Base-by-base conservation (phyloP, 2,113 vertebrate species). In the Eretmochelys imbricata region DNA sequence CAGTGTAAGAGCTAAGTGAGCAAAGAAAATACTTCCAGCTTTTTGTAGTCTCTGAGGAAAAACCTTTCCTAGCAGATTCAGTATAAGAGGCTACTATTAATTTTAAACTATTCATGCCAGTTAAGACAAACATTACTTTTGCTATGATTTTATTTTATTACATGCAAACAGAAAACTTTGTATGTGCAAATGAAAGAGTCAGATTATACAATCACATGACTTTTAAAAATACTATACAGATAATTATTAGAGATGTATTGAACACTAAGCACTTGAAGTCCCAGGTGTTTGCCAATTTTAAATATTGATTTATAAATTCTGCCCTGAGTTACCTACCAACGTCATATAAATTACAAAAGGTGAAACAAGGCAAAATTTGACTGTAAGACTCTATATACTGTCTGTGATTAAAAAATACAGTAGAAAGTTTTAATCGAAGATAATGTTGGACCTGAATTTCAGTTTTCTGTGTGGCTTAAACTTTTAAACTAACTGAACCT, bases 331-430 rank as follows among this genome's bases (percentile, higher is more conserved):
- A n/a, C 35, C 62, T 53, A 20, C 42, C 91, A 65, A 90, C 84
- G 80, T 24, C 17, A 42, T 54, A 57, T 89, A 42, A 87, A 91
- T 24, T 51, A 75, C 48, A 91, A n/a, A n/a, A 17, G 8, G 65
- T 20, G 20, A 20, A 72, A 38, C 35, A 38, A 72, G 35, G 17
- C 35, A 38, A 38, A 69, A n/a, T 19, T 38, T 72, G 35, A 22
- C 35, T 69, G 6, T 62, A 59, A 65, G 62, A 35, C 82, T 62
- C 20, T 87, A 16, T 91, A 75, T 48, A 0, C 79, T 83, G 14
- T 54, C 50, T 90, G 91, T 85, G 50, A 2, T 75, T 90, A 10
- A 83, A 93, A 89, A 35, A 76, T 83, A 85, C 31, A 82, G 27
- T 57, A 19, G 12, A 69, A 3, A 78, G 20, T 85, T 80, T 89